Percentiles rank a stretch among this genome's conserved stretches.
These are phyloP conservation scores for Piliocolobus tephrosceles DNA, from an alignment of 2,113 vertebrate species.

Conservation along the genomic window DNA sequence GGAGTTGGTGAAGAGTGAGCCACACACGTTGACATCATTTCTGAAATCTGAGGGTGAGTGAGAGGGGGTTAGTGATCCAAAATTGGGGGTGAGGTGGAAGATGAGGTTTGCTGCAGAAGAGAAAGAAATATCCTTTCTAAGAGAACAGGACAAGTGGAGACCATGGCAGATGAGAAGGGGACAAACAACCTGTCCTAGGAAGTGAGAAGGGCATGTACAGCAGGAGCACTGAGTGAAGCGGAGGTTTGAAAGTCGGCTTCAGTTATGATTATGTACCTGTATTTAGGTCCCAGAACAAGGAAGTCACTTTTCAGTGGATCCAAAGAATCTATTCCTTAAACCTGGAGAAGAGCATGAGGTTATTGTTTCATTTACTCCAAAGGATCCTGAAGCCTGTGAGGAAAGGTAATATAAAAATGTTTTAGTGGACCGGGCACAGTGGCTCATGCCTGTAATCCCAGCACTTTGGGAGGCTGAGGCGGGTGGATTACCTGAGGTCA, in stretches of 20 bases:
- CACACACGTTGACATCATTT: neutral
- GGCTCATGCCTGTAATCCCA: too few species aligned
- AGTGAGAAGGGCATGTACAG: neutral
- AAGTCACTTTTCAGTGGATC: conserved; percentile 89
- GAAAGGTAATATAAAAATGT: conserved; percentile 86
- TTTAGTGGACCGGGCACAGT: too few species aligned
- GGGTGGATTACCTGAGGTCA: too few species aligned
- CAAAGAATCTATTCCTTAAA: conserved; percentile 88
- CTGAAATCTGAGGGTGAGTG: neutral
- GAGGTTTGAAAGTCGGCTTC: neutral
- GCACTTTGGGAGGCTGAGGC: too few species aligned
- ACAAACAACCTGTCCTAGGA: neutral
- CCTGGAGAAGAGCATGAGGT: conserved; percentile 90
- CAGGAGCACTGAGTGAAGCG: neutral
- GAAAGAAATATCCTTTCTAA: neutral
- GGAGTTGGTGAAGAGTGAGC: neutral
- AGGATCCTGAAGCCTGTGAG: conserved; percentile 68
- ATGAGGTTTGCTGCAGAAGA: neutral
- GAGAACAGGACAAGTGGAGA: neutral
- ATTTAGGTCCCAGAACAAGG: conserved; percentile 85
- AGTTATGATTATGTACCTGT: neutral
- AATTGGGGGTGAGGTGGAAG: neutral
- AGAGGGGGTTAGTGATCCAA: neutral
- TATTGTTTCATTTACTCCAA: conserved; percentile 88
- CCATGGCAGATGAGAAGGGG: neutral